A percentile compares a stretch with the other conserved stretches of the same genome.
Evolutionary conservation across 2,888 invertebrate genomes (phyloP).

Genomic region (Sminthurinus aureus): DNA sequence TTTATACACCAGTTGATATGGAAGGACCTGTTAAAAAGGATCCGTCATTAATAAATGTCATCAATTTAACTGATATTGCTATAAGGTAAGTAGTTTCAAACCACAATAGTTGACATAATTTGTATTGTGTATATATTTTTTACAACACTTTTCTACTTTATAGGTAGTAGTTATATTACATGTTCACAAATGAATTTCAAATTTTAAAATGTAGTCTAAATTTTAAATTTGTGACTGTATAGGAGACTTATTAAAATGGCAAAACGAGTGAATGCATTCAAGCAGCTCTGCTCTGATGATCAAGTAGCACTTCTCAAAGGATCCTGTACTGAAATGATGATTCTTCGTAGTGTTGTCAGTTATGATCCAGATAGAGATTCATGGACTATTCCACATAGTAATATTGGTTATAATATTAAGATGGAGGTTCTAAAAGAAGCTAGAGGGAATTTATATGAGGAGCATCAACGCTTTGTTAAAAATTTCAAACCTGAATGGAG

Average conservation of each 20-base stretch:
- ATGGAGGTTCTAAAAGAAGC: constrained; percentile 90
- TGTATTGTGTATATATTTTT: too few species aligned
- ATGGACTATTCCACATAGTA: constrained; percentile 89
- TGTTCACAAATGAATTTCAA: too few species aligned
- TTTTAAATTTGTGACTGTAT: neutral
- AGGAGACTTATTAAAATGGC: constrained; percentile 74
- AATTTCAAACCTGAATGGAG: constrained; percentile 87
- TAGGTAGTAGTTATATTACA: too few species aligned
- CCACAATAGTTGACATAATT: too few species aligned
- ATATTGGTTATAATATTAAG: constrained; percentile 77
- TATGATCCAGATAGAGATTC: constrained; percentile 88
- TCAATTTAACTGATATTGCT: constrained; percentile 90
- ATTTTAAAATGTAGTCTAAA: neutral
- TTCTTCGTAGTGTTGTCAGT: constrained; percentile 88
- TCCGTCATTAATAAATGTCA: constrained; percentile 76
- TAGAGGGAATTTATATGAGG: constrained; percentile 86
- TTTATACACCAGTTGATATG: constrained; percentile 83
- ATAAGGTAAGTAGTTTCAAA: constrained; percentile 73
- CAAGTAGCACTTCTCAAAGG: constrained; percentile 89
- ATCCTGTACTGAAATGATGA: constrained; percentile 96
- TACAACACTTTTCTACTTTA: too few species aligned
- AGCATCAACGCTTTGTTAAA: constrained; percentile 83
- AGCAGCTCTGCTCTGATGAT: constrained; percentile 92
- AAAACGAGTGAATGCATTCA: constrained; percentile 76
- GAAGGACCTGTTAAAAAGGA: constrained; percentile 65